Conservation (phyloP, 2,113 vertebrate genomes). For the Carlito syrichta region DNA sequence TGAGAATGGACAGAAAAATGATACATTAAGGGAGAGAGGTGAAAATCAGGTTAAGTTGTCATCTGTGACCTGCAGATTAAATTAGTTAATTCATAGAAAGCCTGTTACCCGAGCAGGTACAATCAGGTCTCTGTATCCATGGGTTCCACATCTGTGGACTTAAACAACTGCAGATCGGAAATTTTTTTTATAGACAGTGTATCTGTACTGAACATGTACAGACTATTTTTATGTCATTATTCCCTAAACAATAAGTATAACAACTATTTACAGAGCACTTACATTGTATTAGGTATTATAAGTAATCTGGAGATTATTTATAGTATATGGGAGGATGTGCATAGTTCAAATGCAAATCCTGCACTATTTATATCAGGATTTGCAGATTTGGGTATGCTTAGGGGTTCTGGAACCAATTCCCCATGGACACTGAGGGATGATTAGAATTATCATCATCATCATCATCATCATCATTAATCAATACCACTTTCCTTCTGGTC, state of each 20-base stretch:
- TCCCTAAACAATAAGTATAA: background rate
- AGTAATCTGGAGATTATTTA: background rate
- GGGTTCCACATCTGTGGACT: background rate
- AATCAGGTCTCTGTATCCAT: background rate
- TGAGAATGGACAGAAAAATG: background rate
- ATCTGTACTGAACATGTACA: background rate
- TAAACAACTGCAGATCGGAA: background rate
- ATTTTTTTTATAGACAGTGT: background rate
- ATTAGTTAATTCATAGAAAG: constrained; percentile 2
- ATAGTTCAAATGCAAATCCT: background rate
- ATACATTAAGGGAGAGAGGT: background rate
- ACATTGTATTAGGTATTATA: background rate
- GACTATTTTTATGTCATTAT: background rate
- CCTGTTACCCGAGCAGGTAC: background rate
- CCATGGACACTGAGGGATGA: background rate
- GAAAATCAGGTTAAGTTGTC: background rate
- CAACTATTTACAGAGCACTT: background rate
- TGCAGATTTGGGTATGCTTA: background rate
- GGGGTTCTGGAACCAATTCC: background rate
- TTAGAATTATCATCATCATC: background rate
- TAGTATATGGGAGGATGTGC: background rate
- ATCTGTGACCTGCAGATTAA: background rate
- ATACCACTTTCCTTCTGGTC: background rate
- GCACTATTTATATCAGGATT: background rate
- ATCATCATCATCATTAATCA: background rate